Conservation (phyloP, 2,113 vertebrate species). For the Gambusia affinis region DNA sequence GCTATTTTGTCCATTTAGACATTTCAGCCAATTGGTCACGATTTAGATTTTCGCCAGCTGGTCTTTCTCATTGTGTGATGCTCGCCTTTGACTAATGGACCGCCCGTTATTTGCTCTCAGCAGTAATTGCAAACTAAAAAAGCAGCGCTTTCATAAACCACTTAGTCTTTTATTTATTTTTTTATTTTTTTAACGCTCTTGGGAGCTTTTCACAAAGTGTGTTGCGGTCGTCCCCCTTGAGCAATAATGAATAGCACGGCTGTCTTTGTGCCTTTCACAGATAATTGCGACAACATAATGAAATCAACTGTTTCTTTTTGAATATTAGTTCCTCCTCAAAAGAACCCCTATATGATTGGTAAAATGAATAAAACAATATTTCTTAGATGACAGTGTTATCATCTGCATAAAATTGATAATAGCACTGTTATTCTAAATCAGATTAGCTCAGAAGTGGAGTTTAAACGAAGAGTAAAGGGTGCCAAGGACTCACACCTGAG, state of each 20-base stretch:
- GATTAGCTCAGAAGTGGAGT: no score
- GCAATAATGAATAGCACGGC: neutral
- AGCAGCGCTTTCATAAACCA: conserved; percentile 31
- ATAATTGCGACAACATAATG: conserved; percentile 35
- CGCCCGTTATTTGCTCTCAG: conserved; percentile 38
- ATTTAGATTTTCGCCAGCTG: conserved; percentile 9
- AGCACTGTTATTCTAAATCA: no score
- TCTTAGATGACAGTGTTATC: no score
- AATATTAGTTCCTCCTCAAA: no score
- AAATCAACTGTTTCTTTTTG: neutral
- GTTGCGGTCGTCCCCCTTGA: neutral
- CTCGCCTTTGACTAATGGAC: conserved; percentile 18
- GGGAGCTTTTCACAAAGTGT: conserved; percentile 16
- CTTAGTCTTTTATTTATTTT: conserved; percentile 3
- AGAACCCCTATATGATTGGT: no score
- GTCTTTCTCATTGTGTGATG: conserved; percentile 7
- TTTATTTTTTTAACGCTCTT: neutral
- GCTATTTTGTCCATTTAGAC: conserved; percentile 13
- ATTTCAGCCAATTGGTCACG: neutral
- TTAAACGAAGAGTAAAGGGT: neutral
- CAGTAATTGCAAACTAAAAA: conserved; percentile 19
- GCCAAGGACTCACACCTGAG: neutral
- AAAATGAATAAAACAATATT: no score
- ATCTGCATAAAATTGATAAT: no score
- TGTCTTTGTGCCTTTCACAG: neutral